Conservation (phyloP, 2,797 vertebrate species). For the Mallotus villosus region DNA sequence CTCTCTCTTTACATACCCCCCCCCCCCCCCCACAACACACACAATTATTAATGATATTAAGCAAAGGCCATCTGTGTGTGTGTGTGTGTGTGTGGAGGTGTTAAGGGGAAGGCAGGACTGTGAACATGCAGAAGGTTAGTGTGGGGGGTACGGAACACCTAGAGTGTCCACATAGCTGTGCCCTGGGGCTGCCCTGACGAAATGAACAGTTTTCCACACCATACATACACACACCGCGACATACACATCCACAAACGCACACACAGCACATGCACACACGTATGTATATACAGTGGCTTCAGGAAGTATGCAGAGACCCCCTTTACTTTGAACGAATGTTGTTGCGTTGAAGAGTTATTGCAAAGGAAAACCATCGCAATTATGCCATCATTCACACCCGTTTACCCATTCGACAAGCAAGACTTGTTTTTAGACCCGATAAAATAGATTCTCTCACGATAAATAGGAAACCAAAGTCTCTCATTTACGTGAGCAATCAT, state of each 20-base stretch:
- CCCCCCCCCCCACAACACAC: slow-evolving; percentile 3
- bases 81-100: neutral
- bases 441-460: too few species aligned
- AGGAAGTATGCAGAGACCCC: too few species aligned
- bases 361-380: too few species aligned
- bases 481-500: too few species aligned
- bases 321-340: too few species aligned
- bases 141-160: slow-evolving; percentile 2
- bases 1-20: too few species aligned
- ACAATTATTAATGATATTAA: neutral
- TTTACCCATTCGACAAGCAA: too few species aligned
- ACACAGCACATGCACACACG: neutral
- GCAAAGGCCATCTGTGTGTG: neutral
- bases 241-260: slow-evolving; percentile 9
- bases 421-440: too few species aligned
- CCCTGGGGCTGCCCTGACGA: slow-evolving; percentile 4
- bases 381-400: too few species aligned
- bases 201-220: slow-evolving; percentile 12
- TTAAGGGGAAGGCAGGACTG: neutral
- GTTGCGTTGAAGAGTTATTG: too few species aligned
- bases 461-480: too few species aligned
- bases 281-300: neutral
- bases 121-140: slow-evolving; percentile 15
- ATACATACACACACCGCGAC: slow-evolving; percentile 21
- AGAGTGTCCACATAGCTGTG: slow-evolving; percentile 11